These are phyloP conservation scores for Drymonia ruficornis DNA, from an alignment of 2,888 invertebrate genomes.

Conservation along the genomic window DNA sequence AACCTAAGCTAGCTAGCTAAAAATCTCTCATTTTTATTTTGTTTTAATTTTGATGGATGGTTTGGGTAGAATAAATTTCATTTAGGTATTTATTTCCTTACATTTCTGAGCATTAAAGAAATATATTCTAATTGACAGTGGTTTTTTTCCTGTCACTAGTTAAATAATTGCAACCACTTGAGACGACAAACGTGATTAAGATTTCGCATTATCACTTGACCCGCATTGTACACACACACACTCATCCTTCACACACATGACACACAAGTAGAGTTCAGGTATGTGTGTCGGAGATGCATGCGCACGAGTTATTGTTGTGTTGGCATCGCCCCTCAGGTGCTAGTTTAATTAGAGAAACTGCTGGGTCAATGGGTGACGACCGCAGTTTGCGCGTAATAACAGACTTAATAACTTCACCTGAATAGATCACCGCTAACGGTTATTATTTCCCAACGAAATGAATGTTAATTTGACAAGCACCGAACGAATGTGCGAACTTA, in stretches of 20 bases:
- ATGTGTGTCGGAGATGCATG: slow-evolving; percentile 27
- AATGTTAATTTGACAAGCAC: slow-evolving; percentile 69
- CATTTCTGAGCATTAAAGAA: too few relatives aligned
- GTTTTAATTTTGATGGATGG: not conserved
- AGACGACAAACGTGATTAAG: not conserved
- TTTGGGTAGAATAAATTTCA: too few relatives aligned
- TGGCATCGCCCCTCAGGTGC: slow-evolving; percentile 53
- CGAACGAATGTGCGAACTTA: slow-evolving; percentile 65
- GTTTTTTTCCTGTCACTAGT: not conserved
- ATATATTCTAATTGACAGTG: too few relatives aligned
- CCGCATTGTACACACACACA: slow-evolving; percentile 13
- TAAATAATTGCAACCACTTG: slow-evolving; percentile 2
- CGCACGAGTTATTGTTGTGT: slow-evolving; percentile 42
- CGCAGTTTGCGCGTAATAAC: slow-evolving; percentile 51
- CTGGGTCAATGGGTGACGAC: slow-evolving; percentile 70
- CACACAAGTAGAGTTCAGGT: slow-evolving; percentile 6
- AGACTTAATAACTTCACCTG: slow-evolving; percentile 63
- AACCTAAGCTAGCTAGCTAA: too few relatives aligned
- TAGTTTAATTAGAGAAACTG: slow-evolving; percentile 63
- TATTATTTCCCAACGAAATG: slow-evolving; percentile 59
- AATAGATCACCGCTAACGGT: slow-evolving; percentile 69
- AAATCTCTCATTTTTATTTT: too few relatives aligned
- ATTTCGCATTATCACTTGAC: slow-evolving; percentile 25
- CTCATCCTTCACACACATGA: too few relatives aligned
- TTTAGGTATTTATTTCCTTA: too few relatives aligned